Evolutionary conservation across 2,888 invertebrate genomes (phyloP).

Genomic region (Lucinisca nassula): DNA sequence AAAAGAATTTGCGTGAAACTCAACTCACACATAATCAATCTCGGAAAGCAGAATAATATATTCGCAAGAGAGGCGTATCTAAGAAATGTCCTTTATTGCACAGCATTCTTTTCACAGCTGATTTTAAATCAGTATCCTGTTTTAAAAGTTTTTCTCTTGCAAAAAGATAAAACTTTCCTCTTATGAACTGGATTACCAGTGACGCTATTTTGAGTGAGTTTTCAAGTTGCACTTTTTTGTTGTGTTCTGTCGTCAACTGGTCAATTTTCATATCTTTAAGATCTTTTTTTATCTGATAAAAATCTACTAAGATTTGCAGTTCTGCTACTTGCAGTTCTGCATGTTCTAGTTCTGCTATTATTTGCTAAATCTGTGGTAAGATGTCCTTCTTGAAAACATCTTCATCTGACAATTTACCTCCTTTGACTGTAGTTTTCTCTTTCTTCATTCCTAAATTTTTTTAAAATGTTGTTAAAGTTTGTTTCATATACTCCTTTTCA

Average conservation of each 20-base stretch:
- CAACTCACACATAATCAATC: conserved; percentile 15
- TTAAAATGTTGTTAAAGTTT: not conserved
- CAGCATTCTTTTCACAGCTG: conserved; percentile 1
- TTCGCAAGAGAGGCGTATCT: conserved; percentile 19
- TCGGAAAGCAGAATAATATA: not conserved
- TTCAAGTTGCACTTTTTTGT: conserved; percentile 6
- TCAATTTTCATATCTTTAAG: conserved; percentile 14
- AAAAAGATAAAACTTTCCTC: conserved; percentile 22
- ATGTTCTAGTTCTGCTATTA: conserved; percentile 7
- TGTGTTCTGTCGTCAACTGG: conserved; percentile 2
- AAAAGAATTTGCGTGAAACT: conserved; percentile 22
- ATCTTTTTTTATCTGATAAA: not conserved
- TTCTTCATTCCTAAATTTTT: not conserved
- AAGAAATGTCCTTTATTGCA: conserved; percentile 15
- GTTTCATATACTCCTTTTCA: not conserved
- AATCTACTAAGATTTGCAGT: not conserved
- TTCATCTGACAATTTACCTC: conserved; percentile 7
- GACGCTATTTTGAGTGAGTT: not conserved
- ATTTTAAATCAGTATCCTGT: conserved; percentile 6
- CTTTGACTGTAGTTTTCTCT: not conserved
- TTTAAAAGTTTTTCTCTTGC: conserved; percentile 5
- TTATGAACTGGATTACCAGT: conserved; percentile 11
- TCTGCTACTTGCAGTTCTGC: not conserved
- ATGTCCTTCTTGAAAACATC: conserved; percentile 11
- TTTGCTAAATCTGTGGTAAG: not conserved